Evolutionary conservation across 23 tunicate genomes (phyloP), one percentile per base, ranked within the genome.

Genomic region (Ciona savignyi): DNA sequence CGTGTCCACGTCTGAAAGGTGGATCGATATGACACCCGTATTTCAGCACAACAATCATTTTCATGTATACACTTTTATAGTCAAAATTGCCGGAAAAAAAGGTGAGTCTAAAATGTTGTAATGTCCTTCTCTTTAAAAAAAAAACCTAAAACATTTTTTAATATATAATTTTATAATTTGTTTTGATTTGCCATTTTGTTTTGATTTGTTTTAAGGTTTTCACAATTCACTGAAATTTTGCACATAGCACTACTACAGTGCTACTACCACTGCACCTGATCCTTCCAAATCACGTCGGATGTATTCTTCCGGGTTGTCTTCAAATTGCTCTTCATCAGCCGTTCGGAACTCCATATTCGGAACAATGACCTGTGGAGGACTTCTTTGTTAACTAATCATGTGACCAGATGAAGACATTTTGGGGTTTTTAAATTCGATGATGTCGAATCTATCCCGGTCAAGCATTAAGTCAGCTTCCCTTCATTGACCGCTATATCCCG

Each of bases 271-370:
- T n/a, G 51, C 30, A 84, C 90, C 90, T 27, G 86, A 80, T 33
- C 98, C 98, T 86, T 93, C 98, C 42, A 93, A 65, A 78, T 93
- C 98, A 35, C 94, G 49, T 30, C 98, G 61, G 35, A 93, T 93
- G 34, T 81, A 93, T 66, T 93, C 98, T 29, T 93, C 98, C 1
- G 98, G 94, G 70, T 93, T 93, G 75, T 86, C 93, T 81, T 93
- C 93, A 70, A 93, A 93, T 60, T 86, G 98, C 66, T 93, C 98
- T 72, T 81, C 88, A 74, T 93, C 98, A 4, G 81, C 80, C 25
- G 64, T 65, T 63, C 98, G 77, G 61, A 93, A 93, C 71, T 81
- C 88, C 88, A 93, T 86, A 62, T 93, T 93, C 26, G 98, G 98
- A 23, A 86, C 78, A 33, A 93, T 79, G 11, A 93, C 86, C 94